Evolutionary conservation across 2,113 vertebrate genomes (phyloP), one percentile per base, ranked within the genome.

Genomic region (Camelus bactrianus): DNA sequence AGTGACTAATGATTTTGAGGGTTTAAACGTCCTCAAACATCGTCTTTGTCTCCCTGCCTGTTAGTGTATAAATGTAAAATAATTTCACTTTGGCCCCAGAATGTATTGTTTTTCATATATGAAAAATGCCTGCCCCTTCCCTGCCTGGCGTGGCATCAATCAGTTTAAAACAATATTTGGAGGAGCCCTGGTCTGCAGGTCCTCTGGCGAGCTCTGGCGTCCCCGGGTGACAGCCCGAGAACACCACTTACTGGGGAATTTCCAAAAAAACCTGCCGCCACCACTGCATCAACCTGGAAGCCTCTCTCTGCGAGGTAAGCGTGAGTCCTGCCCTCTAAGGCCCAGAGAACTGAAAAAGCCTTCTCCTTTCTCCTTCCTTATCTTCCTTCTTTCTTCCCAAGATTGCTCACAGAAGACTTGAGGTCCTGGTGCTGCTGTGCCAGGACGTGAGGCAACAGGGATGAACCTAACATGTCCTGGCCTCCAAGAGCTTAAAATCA

Each of bases 1-100:
- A 98, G 97, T 98, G 98, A 97, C 98, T 98, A 98, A 98, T 35
- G 88, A 97, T 98, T 98, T 97, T 96, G 97, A 98, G 94, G 84
- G 84, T 72, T 98, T 97, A 97, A 97, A 98, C 96, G 85, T 97
- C 98, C 97, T 98, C 97, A 97, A 79, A 97, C 98, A 90, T 97
- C 86, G n/a, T 98, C 97, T 98, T 98, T 97, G 91, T 98, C 97
- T 97, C 97, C 82, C 92, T 97, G 97, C 97, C 98, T 98, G 97
- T 98, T 98, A 97, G 98, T 94, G 69, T 65, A 50, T 91, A 98
- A 98, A 97, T 96, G 90, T 95, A 96, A 97, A 98, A 98, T 98
- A 95, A 98, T 98, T 98, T 98, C 89, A 97, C 75, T 81, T 89
- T 87, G 93, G 96, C 89, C 95, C 79, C 80, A 93, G 91, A 98